Conservation (phyloP, 2,888 invertebrate genomes). For the Xiphydria camelus region DNA sequence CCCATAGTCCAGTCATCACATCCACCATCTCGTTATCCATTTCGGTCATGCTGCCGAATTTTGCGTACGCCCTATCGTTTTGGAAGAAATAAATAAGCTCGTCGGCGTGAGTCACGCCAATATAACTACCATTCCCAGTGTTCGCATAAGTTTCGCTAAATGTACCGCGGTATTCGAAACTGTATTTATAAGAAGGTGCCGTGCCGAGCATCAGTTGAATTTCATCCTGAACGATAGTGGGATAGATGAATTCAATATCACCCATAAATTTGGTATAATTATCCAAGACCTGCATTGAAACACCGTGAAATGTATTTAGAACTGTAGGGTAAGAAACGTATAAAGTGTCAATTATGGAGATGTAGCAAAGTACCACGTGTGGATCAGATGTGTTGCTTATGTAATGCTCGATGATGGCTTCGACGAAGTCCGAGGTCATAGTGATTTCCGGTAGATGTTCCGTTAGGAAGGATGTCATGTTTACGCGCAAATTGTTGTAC, state of each 20-base stretch:
- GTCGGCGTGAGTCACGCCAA: slow-evolving; percentile 58
- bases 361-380: no score
- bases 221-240: slow-evolving; percentile 18
- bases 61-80: background rate
- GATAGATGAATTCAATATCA: slow-evolving; percentile 25
- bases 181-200: slow-evolving; percentile 21
- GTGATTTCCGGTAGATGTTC: slow-evolving; percentile 1
- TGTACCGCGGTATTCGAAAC: slow-evolving; percentile 27
- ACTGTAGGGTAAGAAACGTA: slow-evolving; percentile 13
- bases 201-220: slow-evolving; percentile 9
- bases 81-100: slow-evolving; percentile 59
- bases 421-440: background rate
- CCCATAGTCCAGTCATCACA: slow-evolving; percentile 54
- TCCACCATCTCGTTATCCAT: slow-evolving; percentile 42
- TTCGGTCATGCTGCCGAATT: slow-evolving; percentile 20
- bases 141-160: slow-evolving; percentile 13
- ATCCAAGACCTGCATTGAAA: slow-evolving; percentile 19
- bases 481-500: background rate
- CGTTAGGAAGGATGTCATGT: background rate
- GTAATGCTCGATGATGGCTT: background rate
- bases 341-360: slow-evolving; percentile 14
- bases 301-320: slow-evolving; percentile 6
- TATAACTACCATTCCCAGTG: slow-evolving; percentile 3
- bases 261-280: slow-evolving; percentile 18
- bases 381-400: no score